Conservation (phyloP, 2,797 vertebrate genomes). For the Carcharodon carcharias region DNA sequence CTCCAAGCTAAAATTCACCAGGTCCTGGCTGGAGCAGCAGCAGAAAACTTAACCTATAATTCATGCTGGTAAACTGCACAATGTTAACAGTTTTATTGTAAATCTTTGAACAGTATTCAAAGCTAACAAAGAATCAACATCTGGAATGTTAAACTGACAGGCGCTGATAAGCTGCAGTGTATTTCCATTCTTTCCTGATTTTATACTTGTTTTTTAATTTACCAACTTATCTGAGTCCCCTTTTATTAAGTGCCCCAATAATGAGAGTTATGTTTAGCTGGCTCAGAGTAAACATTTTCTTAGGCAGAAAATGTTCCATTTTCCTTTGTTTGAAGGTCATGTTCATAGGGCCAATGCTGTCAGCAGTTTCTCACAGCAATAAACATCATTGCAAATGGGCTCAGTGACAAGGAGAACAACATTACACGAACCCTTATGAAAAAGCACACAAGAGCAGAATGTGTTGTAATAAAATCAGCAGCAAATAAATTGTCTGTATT, state of each 20-base stretch:
- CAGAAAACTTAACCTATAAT: neutral
- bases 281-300: neutral
- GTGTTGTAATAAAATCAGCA: neutral
- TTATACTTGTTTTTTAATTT: neutral
- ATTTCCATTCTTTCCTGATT: neutral
- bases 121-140: neutral
- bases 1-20: neutral
- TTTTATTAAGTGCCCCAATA: neutral
- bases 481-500: neutral
- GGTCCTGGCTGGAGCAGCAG: neutral
- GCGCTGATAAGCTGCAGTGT: neutral
- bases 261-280: neutral
- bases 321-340: neutral
- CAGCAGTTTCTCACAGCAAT: neutral
- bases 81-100: neutral
- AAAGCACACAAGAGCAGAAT: neutral
- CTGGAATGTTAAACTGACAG: neutral
- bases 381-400: neutral
- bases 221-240: neutral
- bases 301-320: neutral
- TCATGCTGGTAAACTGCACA: neutral
- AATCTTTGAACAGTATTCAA: neutral
- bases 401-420: neutral
- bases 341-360: neutral
- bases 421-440: neutral